Evolutionary conservation across 2,888 invertebrate species (phyloP).

Genomic region (Brachyptera putata): DNA sequence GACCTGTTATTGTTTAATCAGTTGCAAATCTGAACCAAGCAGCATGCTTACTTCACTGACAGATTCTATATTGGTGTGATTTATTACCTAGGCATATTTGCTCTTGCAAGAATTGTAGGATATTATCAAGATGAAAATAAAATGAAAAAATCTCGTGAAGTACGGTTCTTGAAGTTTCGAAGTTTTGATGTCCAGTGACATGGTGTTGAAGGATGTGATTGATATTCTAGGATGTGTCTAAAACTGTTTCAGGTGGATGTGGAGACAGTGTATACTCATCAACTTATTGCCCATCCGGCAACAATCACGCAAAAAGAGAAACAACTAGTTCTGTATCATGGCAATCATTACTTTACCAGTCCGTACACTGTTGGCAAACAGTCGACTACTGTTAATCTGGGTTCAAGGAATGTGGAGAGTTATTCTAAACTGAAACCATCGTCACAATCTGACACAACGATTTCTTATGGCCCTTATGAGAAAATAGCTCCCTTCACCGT

Average conservation of each 20-base stretch:
- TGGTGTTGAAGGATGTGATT: too few relatives aligned
- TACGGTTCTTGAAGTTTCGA: too few relatives aligned
- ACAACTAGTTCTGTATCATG: conserved; percentile 84
- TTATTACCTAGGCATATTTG: too few relatives aligned
- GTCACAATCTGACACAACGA: conserved; percentile 69
- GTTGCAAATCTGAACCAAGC: too few relatives aligned
- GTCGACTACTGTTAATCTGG: conserved; percentile 72
- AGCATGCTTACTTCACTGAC: too few relatives aligned
- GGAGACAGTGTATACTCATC: conserved; percentile 71
- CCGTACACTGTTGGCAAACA: conserved; percentile 79
- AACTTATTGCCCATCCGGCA: conserved; percentile 77
- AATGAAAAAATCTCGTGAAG: too few relatives aligned
- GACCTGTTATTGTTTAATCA: too few relatives aligned
- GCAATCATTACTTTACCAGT: conserved; percentile 77
- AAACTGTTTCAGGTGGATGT: conserved; percentile 50
- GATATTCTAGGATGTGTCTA: too few relatives aligned
- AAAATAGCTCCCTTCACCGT: conserved; percentile 58
- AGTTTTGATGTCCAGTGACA: too few relatives aligned
- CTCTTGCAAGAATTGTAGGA: too few relatives aligned
- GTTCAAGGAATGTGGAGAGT: conserved; percentile 74
- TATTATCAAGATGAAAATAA: too few relatives aligned
- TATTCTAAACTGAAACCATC: conserved; percentile 80
- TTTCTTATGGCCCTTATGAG: conserved; percentile 86
- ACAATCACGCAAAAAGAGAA: conserved; percentile 89
- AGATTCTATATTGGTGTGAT: too few relatives aligned